These are phyloP conservation scores for Caloenas nicobarica DNA, from an alignment of 2,113 vertebrate genomes.

Conservation along the genomic window DNA sequence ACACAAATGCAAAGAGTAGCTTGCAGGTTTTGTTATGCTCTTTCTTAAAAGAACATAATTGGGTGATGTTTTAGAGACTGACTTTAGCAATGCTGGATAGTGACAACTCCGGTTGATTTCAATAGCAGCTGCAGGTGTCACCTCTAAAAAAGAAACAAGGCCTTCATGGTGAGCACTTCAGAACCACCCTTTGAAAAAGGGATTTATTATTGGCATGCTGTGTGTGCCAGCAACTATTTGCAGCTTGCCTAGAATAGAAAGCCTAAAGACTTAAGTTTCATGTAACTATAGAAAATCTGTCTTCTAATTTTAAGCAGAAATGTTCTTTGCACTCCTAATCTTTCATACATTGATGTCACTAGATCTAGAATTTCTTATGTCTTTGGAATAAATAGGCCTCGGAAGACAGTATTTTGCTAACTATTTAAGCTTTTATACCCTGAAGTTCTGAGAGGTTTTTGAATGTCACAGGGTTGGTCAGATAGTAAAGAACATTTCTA, in stretches of 20 bases:
- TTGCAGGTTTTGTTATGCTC: background rate
- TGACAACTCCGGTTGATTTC: constrained; percentile 50
- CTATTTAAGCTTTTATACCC: constrained; percentile 3
- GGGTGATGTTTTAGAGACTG: background rate
- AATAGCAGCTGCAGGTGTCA: constrained; percentile 65
- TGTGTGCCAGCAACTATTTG: constrained; percentile 67
- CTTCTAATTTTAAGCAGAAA: constrained; percentile 54
- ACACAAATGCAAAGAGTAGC: background rate
- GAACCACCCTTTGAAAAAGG: constrained; percentile 61
- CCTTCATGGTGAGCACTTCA: constrained; percentile 44
- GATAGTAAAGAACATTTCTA: constrained; percentile 55
- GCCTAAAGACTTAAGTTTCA: constrained; percentile 67
- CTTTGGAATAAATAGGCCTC: constrained; percentile 15
- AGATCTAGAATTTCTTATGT: constrained; percentile 61
- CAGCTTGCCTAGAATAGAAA: constrained; percentile 59
- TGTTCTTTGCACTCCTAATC: background rate
- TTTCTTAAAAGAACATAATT: background rate
- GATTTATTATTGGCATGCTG: constrained; percentile 63
- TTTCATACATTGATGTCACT: constrained; percentile 52
- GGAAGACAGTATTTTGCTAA: background rate
- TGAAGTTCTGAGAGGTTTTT: background rate
- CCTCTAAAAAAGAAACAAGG: constrained; percentile 54
- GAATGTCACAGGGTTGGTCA: constrained; percentile 22
- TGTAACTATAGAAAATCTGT: constrained; percentile 55
- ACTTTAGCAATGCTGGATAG: background rate